Base-by-base conservation (phyloP, 2,888 invertebrate species). In the Yponomeuta evonymella region DNA sequence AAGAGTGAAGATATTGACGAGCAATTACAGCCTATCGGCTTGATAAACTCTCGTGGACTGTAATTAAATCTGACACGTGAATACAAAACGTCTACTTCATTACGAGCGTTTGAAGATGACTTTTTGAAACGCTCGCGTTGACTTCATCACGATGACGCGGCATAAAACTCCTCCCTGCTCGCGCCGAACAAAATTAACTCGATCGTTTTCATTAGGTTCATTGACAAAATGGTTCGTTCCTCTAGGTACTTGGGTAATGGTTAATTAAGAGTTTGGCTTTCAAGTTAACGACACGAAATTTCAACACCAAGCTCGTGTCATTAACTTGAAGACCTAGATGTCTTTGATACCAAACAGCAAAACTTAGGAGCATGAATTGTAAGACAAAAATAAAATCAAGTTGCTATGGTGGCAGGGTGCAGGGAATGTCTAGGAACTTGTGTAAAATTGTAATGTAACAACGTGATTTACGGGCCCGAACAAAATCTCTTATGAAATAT, bases 401-500 rank as follows among this genome's bases (percentile, higher is more conserved):
- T 58, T 15, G 8, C 43, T 43, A 43, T 1, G 51, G 15, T 58
- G 1, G 10, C 69, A 51, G 58, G 29, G 58, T 67, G 5, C 33
- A 29, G 23, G 67, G 8, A 70, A 63, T 33, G 70, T 36, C 12
- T 70, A 33, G 69, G 62, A 70, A 65, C 74, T 73, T 71, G 70
- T 72, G 69, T 51, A 78, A 78, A 79, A 80, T 81, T 78, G 81
- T 81, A 82, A 81, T 78, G 81, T 81, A 82, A 81, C 83, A 78
- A 76, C 75, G 81, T 83, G 83, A 87, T 87, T 86, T 88, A 87
- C 80, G 80, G 51, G 76, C 79, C 78, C 76, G 79, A 82, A 83
- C 83, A 79, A 83, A 86, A 85, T 85, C 81, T 83, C 79, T 75
- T 80, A 81, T 88, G 85, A 88, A 83, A 86, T 84, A 87, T 87